These are phyloP conservation scores for Rhaphigaster nebulosa DNA, from an alignment of 2,888 invertebrate genomes.

Conservation along the genomic window DNA sequence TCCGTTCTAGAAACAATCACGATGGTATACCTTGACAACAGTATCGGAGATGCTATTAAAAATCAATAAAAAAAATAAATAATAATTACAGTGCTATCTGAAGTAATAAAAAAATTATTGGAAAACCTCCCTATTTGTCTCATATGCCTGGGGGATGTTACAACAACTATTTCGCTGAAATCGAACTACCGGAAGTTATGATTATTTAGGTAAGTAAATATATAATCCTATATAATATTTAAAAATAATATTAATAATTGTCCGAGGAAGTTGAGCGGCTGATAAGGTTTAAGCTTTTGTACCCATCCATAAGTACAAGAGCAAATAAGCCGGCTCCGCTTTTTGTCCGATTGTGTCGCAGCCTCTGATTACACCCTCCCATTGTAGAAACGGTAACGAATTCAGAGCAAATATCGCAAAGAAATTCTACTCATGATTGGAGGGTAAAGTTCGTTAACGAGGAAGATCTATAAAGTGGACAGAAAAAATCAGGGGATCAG, in stretches of 20 bases:
- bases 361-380: not conserved
- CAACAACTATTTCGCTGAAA: too few species aligned
- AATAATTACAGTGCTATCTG: too few species aligned
- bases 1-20: too few species aligned
- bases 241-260: not conserved
- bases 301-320: not conserved
- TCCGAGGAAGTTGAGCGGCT: not conserved
- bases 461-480: constrained; percentile 34
- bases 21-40: too few species aligned
- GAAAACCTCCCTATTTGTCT: too few species aligned
- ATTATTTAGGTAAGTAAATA: not conserved
- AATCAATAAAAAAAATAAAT: too few species aligned
- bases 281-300: not conserved
- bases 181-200: too few species aligned
- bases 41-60: too few species aligned
- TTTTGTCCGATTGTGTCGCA: not conserved
- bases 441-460: constrained; percentile 20
- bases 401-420: constrained; percentile 43
- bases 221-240: not conserved
- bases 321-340: not conserved
- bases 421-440: constrained; percentile 46
- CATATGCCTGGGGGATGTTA: too few species aligned
- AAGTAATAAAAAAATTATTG: too few species aligned
- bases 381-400: not conserved
- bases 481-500: constrained; percentile 41